Evolutionary conservation across 2,888 invertebrate genomes (phyloP).

Genomic region (Acronicta leporina): DNA sequence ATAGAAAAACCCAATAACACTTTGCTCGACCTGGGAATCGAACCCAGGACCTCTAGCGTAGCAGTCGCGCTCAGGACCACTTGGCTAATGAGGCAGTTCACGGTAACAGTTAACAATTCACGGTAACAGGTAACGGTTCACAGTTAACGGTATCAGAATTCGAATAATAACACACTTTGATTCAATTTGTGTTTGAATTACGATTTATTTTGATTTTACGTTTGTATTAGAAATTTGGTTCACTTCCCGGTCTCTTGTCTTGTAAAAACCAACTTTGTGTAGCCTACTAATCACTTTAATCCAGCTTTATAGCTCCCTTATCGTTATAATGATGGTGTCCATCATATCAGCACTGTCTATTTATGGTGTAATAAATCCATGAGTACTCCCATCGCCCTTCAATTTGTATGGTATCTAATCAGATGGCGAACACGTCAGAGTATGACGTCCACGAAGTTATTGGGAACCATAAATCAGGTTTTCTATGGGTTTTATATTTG

Average conservation of each 20-base stretch:
- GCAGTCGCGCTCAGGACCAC: too few relatives aligned
- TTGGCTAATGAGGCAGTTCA: too few relatives aligned
- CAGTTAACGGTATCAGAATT: too few relatives aligned
- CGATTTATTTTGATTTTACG: neutral
- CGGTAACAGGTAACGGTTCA: too few relatives aligned
- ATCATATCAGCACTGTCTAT: conserved; percentile 15
- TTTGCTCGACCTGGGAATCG: too few relatives aligned
- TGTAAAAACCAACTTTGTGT: too few relatives aligned
- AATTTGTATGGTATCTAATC: conserved; percentile 29
- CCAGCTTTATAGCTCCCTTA: conserved; percentile 28
- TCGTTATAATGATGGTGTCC: conserved; percentile 33
- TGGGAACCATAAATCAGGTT: neutral
- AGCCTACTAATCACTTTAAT: conserved; percentile 7
- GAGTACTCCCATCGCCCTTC: conserved; percentile 4
- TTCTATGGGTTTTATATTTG: neutral
- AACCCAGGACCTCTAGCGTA: too few relatives aligned
- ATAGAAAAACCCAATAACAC: too few relatives aligned
- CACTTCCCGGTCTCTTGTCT: too few relatives aligned
- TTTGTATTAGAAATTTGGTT: conserved; percentile 3
- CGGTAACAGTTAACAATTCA: too few relatives aligned
- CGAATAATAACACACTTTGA: too few relatives aligned
- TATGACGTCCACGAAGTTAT: conserved; percentile 16
- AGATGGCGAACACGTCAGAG: conserved; percentile 6
- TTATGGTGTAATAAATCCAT: conserved; percentile 21
- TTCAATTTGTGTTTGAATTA: too few relatives aligned